These are phyloP conservation scores for Agelastica alni DNA, from an alignment of 2,888 invertebrate species.

Conservation along the genomic window DNA sequence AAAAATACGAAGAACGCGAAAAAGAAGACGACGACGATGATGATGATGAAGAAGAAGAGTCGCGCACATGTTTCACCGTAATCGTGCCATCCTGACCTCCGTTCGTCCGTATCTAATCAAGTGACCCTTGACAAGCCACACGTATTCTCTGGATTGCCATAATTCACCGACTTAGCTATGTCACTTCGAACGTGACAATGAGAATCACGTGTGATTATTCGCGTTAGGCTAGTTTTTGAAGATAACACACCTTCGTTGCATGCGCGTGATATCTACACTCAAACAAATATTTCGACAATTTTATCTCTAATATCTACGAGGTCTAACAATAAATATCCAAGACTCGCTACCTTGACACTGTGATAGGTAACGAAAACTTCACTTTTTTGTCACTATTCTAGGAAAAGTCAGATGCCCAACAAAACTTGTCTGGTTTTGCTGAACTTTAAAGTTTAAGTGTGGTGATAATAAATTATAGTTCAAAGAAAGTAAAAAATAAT, in stretches of 20 bases:
- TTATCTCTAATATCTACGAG: too few species aligned
- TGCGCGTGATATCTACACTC: background rate
- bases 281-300: background rate
- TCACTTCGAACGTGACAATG: slow-evolving; percentile 54
- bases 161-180: slow-evolving; percentile 52
- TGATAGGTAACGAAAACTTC: too few species aligned
- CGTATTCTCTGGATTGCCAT: slow-evolving; percentile 50
- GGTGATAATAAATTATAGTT: too few species aligned
- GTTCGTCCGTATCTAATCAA: slow-evolving; percentile 52
- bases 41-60: slow-evolving; percentile 24
- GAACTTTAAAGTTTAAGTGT: too few species aligned
- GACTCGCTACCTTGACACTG: too few species aligned
- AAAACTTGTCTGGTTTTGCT: too few species aligned
- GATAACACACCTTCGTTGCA: slow-evolving; percentile 5
- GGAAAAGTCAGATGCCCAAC: too few species aligned
- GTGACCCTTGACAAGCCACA: slow-evolving; percentile 55
- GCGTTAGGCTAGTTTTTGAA: slow-evolving; percentile 35
- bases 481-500: too few species aligned
- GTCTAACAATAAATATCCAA: too few species aligned
- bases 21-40: background rate
- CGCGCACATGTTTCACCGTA: slow-evolving; percentile 49
- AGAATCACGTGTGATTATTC: slow-evolving; percentile 49
- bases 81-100: slow-evolving; percentile 49
- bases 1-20: background rate
- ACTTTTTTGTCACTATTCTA: too few species aligned